Conservation (phyloP, 2,797 vertebrate species). For the Smutsia temminckii region DNA sequence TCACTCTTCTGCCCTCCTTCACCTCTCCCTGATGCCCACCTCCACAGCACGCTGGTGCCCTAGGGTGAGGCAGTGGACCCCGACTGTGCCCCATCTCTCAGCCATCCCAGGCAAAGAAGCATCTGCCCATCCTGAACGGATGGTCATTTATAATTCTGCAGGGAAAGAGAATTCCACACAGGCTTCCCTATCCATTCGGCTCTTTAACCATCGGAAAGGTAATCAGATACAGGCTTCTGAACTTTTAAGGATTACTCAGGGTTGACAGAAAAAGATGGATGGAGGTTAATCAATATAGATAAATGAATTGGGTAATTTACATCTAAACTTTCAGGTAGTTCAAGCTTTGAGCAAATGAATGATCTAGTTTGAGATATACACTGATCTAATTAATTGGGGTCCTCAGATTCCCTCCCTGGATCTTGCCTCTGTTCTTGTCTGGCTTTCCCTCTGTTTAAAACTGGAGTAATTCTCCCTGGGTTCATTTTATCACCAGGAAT, state of each 20-base stretch:
- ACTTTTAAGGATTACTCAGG: background rate
- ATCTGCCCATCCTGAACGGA: background rate
- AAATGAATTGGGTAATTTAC: background rate
- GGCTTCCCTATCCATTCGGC: background rate
- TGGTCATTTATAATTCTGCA: background rate
- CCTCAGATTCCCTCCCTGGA: background rate
- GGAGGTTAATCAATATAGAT: background rate
- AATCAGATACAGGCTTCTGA: background rate
- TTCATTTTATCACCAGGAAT: background rate
- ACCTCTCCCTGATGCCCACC: background rate
- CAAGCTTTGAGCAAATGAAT: background rate
- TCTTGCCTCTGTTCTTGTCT: background rate
- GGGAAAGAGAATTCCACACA: background rate
- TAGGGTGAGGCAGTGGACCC: accelerated
- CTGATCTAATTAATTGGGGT: background rate
- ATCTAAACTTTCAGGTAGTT: background rate
- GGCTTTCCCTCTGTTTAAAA: background rate
- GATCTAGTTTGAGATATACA: background rate
- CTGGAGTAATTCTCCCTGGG: background rate
- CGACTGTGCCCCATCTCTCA: background rate
- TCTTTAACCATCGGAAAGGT: background rate
- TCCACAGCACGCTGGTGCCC: background rate
- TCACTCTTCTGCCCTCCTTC: background rate
- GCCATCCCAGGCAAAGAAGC: background rate
- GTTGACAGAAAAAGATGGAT: background rate